Conservation (phyloP, 2,797 vertebrate genomes). For the Dipus sagitta region DNA sequence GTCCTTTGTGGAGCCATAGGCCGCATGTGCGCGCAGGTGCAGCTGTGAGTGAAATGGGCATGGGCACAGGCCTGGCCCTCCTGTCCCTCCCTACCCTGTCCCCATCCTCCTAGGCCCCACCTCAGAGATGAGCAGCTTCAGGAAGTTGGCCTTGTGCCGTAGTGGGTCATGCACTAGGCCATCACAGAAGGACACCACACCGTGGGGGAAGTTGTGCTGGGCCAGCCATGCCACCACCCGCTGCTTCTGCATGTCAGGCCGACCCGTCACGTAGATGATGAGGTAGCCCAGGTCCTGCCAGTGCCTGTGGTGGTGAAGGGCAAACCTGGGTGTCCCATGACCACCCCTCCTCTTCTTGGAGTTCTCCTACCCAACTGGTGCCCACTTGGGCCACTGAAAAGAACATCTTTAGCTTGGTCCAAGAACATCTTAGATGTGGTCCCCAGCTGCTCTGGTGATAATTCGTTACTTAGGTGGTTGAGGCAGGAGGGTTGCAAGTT, state of each 20-base stretch:
- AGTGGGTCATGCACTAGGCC: constrained; percentile 98
- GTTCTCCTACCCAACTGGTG: background rate
- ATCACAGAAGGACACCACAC: constrained; percentile 98
- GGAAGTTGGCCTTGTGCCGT: constrained; percentile 98
- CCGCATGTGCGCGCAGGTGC: constrained; percentile 95
- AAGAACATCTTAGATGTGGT: background rate
- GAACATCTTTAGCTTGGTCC: background rate
- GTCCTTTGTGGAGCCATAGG: constrained; percentile 98
- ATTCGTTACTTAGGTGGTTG: background rate
- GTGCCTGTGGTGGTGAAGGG: constrained; percentile 89
- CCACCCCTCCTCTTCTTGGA: background rate
- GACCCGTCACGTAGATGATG: constrained; percentile 98
- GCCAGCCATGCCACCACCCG: constrained; percentile 99
- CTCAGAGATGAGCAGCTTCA: constrained; percentile 95
- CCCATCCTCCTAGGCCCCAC: constrained; percentile 84
- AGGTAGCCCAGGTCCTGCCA: constrained; percentile 99
- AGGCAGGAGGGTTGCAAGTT: background rate
- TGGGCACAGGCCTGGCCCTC: background rate
- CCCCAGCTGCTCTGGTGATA: background rate
- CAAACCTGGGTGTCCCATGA: background rate
- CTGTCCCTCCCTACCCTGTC: fast-evolving
- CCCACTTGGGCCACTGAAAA: background rate
- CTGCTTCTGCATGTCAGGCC: constrained; percentile 99
- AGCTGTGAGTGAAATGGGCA: constrained; percentile 85
- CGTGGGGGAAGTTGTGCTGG: constrained; percentile 99